phyloP scores from a whole-genome alignment of 2,888 invertebrate species.

The Metopia argyrocephala region DNA sequence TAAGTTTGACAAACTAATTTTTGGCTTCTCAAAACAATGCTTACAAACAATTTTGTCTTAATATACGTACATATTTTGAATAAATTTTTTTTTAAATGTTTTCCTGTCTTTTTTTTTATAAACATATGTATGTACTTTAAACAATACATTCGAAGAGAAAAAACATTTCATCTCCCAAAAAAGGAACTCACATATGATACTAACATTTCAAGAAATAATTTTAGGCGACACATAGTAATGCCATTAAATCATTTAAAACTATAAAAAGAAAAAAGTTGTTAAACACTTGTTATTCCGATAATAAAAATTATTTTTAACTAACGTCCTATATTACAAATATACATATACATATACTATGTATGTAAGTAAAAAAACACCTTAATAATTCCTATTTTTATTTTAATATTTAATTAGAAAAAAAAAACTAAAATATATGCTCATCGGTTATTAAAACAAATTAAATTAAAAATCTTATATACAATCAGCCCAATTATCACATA shows the following conservation, averaged over 20 bases:
- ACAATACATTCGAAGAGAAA: not conserved
- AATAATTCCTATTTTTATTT: slow-evolving; percentile 52
- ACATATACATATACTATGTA: not conserved
- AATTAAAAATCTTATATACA: not conserved
- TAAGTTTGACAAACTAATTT: no score
- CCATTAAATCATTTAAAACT: slow-evolving; percentile 14
- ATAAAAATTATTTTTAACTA: not conserved
- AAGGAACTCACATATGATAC: slow-evolving; percentile 26
- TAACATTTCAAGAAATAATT: slow-evolving; percentile 45
- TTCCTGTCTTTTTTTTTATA: no score
- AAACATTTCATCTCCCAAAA: slow-evolving; percentile 16
- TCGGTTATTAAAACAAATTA: slow-evolving; percentile 40
- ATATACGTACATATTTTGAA: no score
- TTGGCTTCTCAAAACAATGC: no score
- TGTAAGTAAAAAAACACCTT: slow-evolving; percentile 3
- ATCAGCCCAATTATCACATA: no score
- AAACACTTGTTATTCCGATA: slow-evolving; percentile 52
- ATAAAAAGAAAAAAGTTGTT: slow-evolving; percentile 37
- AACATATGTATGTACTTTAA: not conserved
- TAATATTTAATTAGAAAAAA: slow-evolving; percentile 55
- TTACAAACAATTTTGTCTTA: no score
- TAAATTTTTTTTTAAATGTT: no score
- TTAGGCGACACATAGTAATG: slow-evolving; percentile 26
- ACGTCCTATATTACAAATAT: slow-evolving; percentile 14
- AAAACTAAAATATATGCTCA: slow-evolving; percentile 50